Conservation (phyloP, 2,888 invertebrate species). For the Papilio gigon region DNA sequence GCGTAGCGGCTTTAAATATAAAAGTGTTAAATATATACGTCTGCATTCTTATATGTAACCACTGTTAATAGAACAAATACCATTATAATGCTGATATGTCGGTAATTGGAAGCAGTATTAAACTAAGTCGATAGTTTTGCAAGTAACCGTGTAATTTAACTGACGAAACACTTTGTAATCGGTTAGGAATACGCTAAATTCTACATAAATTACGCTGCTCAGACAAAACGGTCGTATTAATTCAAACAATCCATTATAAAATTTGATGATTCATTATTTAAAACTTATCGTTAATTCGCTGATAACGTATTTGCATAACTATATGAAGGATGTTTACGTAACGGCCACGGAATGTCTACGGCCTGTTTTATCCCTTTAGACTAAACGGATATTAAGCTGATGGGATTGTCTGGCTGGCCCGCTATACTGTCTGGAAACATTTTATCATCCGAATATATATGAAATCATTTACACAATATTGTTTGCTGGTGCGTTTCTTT, state of each 20-base stretch:
- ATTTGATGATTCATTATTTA: background rate
- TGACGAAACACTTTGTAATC: background rate
- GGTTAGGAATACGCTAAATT: background rate
- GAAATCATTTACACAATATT: background rate
- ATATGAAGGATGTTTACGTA: conserved; percentile 54
- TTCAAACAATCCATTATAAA: background rate
- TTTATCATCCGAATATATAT: background rate
- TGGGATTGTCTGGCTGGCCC: conserved; percentile 61
- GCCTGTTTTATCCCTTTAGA: conserved; percentile 70
- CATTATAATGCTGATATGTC: background rate
- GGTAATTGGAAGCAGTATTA: background rate
- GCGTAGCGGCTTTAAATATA: conserved; percentile 1
- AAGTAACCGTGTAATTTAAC: too few relatives aligned
- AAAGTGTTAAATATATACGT: background rate
- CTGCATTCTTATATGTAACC: background rate
- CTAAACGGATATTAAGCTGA: conserved; percentile 69
- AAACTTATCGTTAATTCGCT: background rate
- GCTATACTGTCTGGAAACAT: conserved; percentile 42
- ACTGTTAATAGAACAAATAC: background rate
- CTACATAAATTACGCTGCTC: background rate
- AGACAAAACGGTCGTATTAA: background rate
- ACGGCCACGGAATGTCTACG: conserved; percentile 64
- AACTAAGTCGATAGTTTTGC: too few relatives aligned
- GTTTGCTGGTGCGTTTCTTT: too few relatives aligned
- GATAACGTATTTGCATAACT: conserved; percentile 3